Base-by-base conservation (phyloP, 2,797 vertebrate genomes). In the Channa striata region DNA sequence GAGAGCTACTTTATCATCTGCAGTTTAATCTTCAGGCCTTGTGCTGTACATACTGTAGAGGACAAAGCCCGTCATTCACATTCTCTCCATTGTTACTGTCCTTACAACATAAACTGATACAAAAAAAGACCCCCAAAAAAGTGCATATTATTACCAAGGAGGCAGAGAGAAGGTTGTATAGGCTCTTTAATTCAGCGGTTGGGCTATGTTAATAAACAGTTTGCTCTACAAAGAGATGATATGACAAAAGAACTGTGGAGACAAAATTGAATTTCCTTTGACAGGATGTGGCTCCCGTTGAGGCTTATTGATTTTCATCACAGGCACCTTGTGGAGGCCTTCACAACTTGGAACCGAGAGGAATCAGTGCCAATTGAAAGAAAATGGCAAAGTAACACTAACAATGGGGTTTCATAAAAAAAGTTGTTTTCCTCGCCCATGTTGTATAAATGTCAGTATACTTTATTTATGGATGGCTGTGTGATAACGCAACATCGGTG, bases 221-320 rank as follows among this genome's bases (percentile, higher is more conserved):
- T 87, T 90, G 78, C 86, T 89, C 89, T 73, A 93, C 91, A 91
- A 89, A 90, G 85, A 90, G 90, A 93, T 86, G 89, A 93, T 92
- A 91, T 82, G 89, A 94, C 92, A 93, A 92, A 92, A 90, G 92
- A 92, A 91, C 89, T 80, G 87, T 74, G 84, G 87, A 90, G 82
- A 92, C 88, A 80, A 91, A 92, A 94, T 93, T 93, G 93, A 94
- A 94, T 94, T 93, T 90, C 93, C 91, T 91, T 93, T 92, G 93
- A 94, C 92, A 92, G 93, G 90, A 93, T 89, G 89, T 90, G 91
- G 90, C 92, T 93, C 93, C 93, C 72, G 89, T 92, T 83, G 93
- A 92, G 91, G 91, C 85, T 74, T 93, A 95, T 95, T 92, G 93
- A 95, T 95, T 95, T 94, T 92, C 90, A 90, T 93, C 89, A 87